These are phyloP conservation scores for Mycteria americana DNA, from an alignment of 2,797 vertebrate species.

Conservation along the genomic window DNA sequence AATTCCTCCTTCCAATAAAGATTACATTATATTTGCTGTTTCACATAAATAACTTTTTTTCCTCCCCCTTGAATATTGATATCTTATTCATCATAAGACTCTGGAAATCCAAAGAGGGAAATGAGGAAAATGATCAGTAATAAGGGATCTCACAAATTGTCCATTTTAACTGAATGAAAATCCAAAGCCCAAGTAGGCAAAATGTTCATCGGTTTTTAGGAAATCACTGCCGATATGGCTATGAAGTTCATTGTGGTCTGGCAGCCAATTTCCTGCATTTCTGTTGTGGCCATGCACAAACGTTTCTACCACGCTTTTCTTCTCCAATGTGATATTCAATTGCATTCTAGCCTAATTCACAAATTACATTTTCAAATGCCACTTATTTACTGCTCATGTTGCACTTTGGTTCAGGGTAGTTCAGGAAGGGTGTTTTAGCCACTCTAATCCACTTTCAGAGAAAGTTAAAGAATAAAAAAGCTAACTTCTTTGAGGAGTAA, in stretches of 20 bases:
- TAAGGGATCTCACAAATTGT: not conserved
- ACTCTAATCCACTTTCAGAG: not conserved
- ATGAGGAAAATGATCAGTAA: not conserved
- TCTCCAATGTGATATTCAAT: not conserved
- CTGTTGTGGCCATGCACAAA: not conserved
- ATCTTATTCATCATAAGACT: not conserved
- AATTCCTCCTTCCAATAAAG: not conserved
- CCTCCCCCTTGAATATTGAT: not conserved
- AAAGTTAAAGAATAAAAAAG: not conserved
- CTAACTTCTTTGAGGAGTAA: not conserved
- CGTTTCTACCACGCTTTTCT: fast-evolving
- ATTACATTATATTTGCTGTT: not conserved
- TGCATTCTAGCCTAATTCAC: not conserved
- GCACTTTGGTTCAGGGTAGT: not conserved
- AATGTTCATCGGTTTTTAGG: not conserved
- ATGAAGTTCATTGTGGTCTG: not conserved
- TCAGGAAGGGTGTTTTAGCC: not conserved
- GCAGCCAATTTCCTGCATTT: not conserved
- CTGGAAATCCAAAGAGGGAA: not conserved
- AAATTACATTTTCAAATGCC: not conserved
- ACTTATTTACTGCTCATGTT: fast-evolving
- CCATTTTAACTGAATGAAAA: not conserved
- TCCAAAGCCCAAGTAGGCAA: not conserved
- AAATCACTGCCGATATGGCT: not conserved
- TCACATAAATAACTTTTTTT: not conserved